Evolutionary conservation across 2,113 vertebrate species (phyloP).

Genomic region (Collichthys lucidus): DNA sequence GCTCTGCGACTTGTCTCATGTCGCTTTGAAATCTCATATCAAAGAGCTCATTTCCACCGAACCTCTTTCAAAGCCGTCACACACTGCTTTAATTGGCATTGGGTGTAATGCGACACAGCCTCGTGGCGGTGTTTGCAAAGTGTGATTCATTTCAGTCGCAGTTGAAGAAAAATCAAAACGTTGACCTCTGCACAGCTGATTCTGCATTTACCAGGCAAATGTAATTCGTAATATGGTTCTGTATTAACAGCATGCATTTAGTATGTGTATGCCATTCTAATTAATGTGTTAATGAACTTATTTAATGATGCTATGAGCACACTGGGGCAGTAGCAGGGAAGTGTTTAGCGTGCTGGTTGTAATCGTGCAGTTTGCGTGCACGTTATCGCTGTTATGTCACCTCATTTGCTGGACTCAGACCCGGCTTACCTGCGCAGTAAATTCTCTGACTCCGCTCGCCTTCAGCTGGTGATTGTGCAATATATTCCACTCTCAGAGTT

Average conservation of each 20-base stretch:
- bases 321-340: too few relatives aligned
- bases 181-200: neutral
- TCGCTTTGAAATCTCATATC: conserved; percentile 35
- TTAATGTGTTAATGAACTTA: conserved; percentile 25
- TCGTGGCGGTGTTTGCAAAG: neutral
- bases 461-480: conserved; percentile 45
- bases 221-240: neutral
- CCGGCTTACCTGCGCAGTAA: conserved; percentile 50
- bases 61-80: neutral
- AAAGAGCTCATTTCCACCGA: conserved; percentile 10
- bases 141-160: neutral
- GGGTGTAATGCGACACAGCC: neutral
- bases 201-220: neutral
- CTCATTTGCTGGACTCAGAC: conserved; percentile 36
- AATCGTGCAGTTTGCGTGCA: conserved; percentile 8
- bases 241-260: conserved; percentile 28
- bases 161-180: neutral
- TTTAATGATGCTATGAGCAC: conserved; percentile 34
- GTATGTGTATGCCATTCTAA: conserved; percentile 13
- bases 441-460: conserved; percentile 34
- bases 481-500: conserved; percentile 56
- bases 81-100: neutral
- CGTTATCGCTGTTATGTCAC: conserved; percentile 22
- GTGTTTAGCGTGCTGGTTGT: conserved; percentile 3
- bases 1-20: conserved; percentile 9